A percentile compares a stretch with the other conserved stretches of the same genome.
Evolutionary conservation across 2,797 vertebrate species (phyloP).

Genomic region (Coracias cyanogaster): DNA sequence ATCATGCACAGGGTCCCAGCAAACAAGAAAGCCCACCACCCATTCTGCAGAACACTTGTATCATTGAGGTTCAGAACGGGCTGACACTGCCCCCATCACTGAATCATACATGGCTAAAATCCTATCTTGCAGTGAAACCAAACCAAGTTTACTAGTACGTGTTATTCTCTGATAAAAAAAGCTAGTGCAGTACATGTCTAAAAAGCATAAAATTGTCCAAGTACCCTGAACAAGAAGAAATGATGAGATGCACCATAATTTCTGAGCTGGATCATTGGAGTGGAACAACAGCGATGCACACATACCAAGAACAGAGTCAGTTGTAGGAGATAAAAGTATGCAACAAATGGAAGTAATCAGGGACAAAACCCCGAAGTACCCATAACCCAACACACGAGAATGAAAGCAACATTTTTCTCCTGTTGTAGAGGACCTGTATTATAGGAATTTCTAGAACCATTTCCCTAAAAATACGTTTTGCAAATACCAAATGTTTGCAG

Average conservation of each 20-base stretch:
- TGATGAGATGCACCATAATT: neutral
- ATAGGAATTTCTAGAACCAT: neutral
- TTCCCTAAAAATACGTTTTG: neutral
- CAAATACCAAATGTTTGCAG: neutral
- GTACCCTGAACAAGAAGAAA: neutral
- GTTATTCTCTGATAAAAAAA: neutral
- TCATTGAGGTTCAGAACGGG: accelerated
- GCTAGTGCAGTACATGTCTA: neutral
- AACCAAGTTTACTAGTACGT: neutral
- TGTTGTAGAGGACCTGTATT: neutral
- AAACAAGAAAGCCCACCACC: neutral
- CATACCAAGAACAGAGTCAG: neutral
- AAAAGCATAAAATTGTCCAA: neutral
- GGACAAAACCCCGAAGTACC: neutral
- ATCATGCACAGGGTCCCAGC: neutral
- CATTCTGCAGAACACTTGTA: neutral
- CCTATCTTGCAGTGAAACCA: neutral
- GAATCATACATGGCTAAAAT: neutral
- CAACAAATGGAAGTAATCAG: neutral
- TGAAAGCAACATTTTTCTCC: neutral
- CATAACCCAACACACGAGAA: neutral
- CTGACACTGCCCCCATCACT: neutral
- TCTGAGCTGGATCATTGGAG: neutral
- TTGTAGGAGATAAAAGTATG: neutral
- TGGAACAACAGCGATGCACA: neutral